A percentile compares a stretch with the other conserved stretches of the same genome.
These are phyloP conservation scores for Elymnias hypermnestra DNA, from an alignment of 1,140 invertebrate genomes.

Conservation along the genomic window DNA sequence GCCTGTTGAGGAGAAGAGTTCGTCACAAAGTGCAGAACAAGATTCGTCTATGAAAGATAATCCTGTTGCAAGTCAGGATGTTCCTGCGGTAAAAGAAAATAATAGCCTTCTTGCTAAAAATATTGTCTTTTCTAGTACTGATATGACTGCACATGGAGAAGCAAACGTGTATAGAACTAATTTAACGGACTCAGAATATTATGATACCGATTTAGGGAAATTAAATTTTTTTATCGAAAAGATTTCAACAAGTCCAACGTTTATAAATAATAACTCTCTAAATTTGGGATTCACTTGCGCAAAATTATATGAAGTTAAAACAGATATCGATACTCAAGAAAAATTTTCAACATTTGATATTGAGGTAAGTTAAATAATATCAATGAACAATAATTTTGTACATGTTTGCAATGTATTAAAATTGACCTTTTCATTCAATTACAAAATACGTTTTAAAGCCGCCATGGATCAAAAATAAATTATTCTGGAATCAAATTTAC, in stretches of 20 bases:
- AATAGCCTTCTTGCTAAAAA: slow-evolving; percentile 22
- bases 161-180: background rate
- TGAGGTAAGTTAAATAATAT: slow-evolving; percentile 34
- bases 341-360: slow-evolving; percentile 48
- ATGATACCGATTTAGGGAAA: slow-evolving; percentile 26
- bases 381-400: background rate
- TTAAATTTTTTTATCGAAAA: slow-evolving; percentile 29
- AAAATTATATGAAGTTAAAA: slow-evolving; percentile 24
- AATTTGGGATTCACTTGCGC: slow-evolving; percentile 31
- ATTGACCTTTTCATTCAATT: too few relatives aligned
- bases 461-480: slow-evolving; percentile 22
- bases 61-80: slow-evolving; percentile 14
- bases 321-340: slow-evolving; percentile 46
- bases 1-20: slow-evolving; percentile 24
- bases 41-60: slow-evolving; percentile 20
- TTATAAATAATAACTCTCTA: background rate
- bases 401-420: too few relatives aligned
- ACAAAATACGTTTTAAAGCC: too few relatives aligned
- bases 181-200: slow-evolving; percentile 7
- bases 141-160: slow-evolving; percentile 3
- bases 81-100: slow-evolving; percentile 10
- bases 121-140: slow-evolving; percentile 21
- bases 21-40: slow-evolving; percentile 18
- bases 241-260: background rate
- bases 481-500: slow-evolving; percentile 52